Evolutionary conservation across 2,888 invertebrate species (phyloP), one percentile per base, ranked within the genome.

Genomic region (Agrotis puta): DNA sequence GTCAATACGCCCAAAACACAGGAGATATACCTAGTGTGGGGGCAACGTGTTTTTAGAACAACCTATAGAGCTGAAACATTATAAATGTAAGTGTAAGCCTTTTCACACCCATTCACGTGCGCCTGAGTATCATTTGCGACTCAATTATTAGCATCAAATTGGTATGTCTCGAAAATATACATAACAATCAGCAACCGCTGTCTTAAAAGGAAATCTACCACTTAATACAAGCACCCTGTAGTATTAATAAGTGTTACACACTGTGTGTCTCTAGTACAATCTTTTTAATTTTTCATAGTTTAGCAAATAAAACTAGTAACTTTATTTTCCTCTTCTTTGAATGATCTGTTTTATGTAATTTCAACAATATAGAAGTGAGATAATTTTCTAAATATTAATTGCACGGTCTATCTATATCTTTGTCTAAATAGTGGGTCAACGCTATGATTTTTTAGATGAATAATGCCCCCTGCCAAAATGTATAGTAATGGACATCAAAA

Each of bases 201-300:
- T 39, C 39, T 27, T 2, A 39, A 39, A 3, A 48, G n/a, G 1
- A 48, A 48, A 48, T n/a, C 48, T n/a, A n/a, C 18, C 18, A 54
- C 43, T 47, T 77, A 13, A 57, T 57, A 9, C 57, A 57, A 69
- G 18, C 70, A 77, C 18, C 20, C 14, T 7, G 14, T 47, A 57
- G 3, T 16, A 72, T 51, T 76, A 77, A 47, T 43, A 64, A 47
- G 45, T 76, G 57, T 77, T 53, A 58, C 24, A 57, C 50, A n/a
- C 9, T 33, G 0, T 27, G 53, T 79, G 47, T 61, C 56, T 13
- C 18, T 51, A 78, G 50, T 33, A 57, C 71, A 43, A 39, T 56
- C 3, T 18, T 24, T 70, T 51, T 20, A 16, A 50, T 45, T 11
- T 71, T 20, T 24, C 24, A 13, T 22, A 43, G n/a, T 33, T 27